A percentile compares a stretch with the other conserved stretches of the same genome.
These are phyloP conservation scores for Lucilia sericata DNA, from an alignment of 1,140 invertebrate species.

Conservation along the genomic window DNA sequence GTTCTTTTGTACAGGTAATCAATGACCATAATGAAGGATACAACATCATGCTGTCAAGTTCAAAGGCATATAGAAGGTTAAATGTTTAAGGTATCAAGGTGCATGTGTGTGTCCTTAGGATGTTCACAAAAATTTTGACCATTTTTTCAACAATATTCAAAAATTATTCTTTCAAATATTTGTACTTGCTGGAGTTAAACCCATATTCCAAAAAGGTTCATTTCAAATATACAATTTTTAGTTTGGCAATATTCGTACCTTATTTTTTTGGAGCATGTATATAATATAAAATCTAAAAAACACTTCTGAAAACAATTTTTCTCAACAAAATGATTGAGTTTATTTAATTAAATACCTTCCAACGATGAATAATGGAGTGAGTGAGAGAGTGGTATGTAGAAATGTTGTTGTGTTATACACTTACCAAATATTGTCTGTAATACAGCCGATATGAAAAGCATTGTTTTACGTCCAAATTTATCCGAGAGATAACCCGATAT, in stretches of 20 bases:
- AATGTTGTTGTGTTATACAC: slow-evolving; percentile 46
- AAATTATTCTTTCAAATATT: too few species aligned
- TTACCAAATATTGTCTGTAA: slow-evolving; percentile 76
- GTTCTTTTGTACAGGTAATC: slow-evolving; percentile 27
- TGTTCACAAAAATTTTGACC: background rate
- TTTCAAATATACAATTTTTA: too few species aligned
- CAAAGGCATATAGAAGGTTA: background rate
- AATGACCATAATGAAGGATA: slow-evolving; percentile 24
- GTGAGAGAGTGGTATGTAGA: too few species aligned
- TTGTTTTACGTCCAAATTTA: slow-evolving; percentile 81
- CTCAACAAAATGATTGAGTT: background rate
- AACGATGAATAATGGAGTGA: too few species aligned
- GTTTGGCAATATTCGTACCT: too few species aligned
- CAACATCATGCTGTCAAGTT: slow-evolving; percentile 35
- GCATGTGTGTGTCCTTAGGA: background rate
- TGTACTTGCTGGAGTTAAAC: too few species aligned
- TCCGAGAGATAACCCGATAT: slow-evolving; percentile 80
- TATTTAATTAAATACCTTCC: background rate
- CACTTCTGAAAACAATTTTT: background rate
- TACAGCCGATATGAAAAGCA: slow-evolving; percentile 77
- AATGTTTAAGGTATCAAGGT: background rate
- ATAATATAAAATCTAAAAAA: background rate
- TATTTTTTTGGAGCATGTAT: too few species aligned
- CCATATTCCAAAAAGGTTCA: too few species aligned
- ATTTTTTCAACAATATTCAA: too few species aligned